Percentiles rank a stretch among this genome's conserved stretches.
Conservation (phyloP, 2,888 invertebrate genomes). For the Tanaodytes sp. region DNA sequence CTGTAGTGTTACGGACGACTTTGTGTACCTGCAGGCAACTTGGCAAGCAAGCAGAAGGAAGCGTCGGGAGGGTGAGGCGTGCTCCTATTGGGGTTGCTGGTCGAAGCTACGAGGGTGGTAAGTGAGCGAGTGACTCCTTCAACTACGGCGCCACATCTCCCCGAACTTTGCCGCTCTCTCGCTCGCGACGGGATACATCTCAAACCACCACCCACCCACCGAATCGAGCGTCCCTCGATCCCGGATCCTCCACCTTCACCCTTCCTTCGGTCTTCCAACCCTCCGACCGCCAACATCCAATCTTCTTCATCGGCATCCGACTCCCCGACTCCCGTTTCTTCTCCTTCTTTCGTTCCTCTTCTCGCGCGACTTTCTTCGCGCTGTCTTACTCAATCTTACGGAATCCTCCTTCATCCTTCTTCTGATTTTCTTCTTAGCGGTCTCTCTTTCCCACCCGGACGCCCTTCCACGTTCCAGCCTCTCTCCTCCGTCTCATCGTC, state of each 20-base stretch:
- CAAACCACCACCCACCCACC: conserved; percentile 58
- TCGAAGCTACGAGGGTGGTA: conserved; percentile 64
- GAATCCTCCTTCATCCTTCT: conserved; percentile 26
- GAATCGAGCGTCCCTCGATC: conserved; percentile 32
- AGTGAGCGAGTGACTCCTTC: conserved; percentile 68
- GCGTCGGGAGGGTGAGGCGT: conserved; percentile 23
- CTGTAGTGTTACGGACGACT: conserved; percentile 67
- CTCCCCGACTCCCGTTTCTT: conserved; percentile 24
- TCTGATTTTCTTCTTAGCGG: conserved; percentile 19
- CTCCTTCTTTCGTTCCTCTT: conserved; percentile 26
- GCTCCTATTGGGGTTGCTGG: conserved; percentile 59
- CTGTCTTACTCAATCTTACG: conserved; percentile 40
- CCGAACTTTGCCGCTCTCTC: conserved; percentile 29
- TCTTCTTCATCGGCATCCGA: conserved; percentile 26
- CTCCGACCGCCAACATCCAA: conserved; percentile 39
- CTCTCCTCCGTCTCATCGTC: conserved; percentile 6
- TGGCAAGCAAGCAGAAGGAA: conserved; percentile 58
- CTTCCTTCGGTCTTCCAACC: too few species aligned
- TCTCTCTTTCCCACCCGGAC: conserved; percentile 4
- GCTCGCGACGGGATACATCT: conserved; percentile 57
- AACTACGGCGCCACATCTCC: conserved; percentile 61
- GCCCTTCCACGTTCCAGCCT: conserved; percentile 20
- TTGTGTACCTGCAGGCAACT: conserved; percentile 65
- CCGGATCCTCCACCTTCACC: conserved; percentile 12
- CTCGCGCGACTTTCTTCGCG: conserved; percentile 45